Percentiles rank a stretch among this genome's conserved stretches.
These are phyloP conservation scores for Rhabditoides inermis DNA, from an alignment of 2,888 invertebrate species.

Conservation along the genomic window DNA sequence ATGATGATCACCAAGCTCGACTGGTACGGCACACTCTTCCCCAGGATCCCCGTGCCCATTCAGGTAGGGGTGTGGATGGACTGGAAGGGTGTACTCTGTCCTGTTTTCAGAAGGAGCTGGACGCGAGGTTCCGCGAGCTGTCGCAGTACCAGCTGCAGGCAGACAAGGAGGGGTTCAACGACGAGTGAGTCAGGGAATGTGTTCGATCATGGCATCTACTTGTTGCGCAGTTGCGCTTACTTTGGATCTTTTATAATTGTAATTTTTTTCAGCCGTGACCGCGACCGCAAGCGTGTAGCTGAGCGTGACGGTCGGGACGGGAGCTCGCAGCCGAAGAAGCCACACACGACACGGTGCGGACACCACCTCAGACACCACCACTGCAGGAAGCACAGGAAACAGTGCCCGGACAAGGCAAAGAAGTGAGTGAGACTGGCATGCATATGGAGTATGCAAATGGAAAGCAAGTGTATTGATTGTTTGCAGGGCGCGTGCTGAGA, in stretches of 20 bases:
- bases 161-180: constrained; percentile 9
- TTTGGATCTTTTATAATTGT: too few relatives aligned
- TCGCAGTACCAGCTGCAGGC: constrained; percentile 22
- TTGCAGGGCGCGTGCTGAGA: not conserved
- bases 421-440: constrained; percentile 19
- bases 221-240: too few relatives aligned
- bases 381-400: constrained; percentile 45
- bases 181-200: not conserved
- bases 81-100: not conserved
- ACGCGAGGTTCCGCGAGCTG: constrained; percentile 42
- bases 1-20: constrained; percentile 65
- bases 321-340: constrained; percentile 1
- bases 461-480: not conserved
- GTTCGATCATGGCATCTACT: not conserved
- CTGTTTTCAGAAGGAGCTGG: constrained; percentile 48
- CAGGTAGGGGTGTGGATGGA: constrained; percentile 52
- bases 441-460: not conserved
- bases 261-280: not conserved
- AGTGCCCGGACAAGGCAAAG: constrained; percentile 43
- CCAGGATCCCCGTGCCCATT: constrained; percentile 94
- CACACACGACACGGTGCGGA: constrained; percentile 27
- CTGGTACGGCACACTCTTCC: constrained; percentile 97
- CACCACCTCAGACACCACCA: constrained; percentile 51
- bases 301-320: not conserved
- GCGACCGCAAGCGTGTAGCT: not conserved